Base-by-base conservation (phyloP, 2,888 invertebrate genomes). In the Drosophila stalkeri region DNA sequence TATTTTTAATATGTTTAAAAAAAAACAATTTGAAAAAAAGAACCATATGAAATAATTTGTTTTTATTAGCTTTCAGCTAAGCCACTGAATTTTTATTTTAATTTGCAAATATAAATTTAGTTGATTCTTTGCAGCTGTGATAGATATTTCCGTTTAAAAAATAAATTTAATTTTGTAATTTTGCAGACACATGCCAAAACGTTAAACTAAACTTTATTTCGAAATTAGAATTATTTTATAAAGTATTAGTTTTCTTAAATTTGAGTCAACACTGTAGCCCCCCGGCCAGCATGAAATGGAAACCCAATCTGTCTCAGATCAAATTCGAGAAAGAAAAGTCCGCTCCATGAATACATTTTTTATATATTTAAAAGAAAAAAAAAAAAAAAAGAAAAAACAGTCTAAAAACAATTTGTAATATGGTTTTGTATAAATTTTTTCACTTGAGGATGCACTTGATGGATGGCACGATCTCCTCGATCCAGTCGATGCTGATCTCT, bases 401-500 rank as follows among this genome's bases (percentile, higher is more conserved):
- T 39, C 54, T 27, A 39, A n/a, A n/a, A 55, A 31, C 39, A 27
- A 41, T 20, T 31, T 55, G 14, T 8, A 18, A 4, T 55, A 41
- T 41, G 18, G 41, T 27, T 27, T 39, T 12, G 23, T 39, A 7
- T 55, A 39, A 23, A 23, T 23, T 9, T 16, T 16, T 84, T 14
- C 33, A 88, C 80, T 91, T 75, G 37, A 72, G 47, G 37, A 87
- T 79, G 72, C 80, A 84, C 69, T 86, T 82, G 74, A 90, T 88
- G 54, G 94, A 93, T 35, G 95, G 94, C 47, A 93, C 93, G 56
- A 94, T 92, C 89, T 96, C 95, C 59, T 93, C 94, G 70, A 98
- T 93, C 98, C 98, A 98, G 35, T 96, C 96, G 12, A 96, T 94
- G 90, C 97, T 96, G 55, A 98, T 95, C 43, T 95, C 95, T 12